Base-by-base conservation (phyloP, 2,888 invertebrate species). In the Sminthurinus aureus region DNA sequence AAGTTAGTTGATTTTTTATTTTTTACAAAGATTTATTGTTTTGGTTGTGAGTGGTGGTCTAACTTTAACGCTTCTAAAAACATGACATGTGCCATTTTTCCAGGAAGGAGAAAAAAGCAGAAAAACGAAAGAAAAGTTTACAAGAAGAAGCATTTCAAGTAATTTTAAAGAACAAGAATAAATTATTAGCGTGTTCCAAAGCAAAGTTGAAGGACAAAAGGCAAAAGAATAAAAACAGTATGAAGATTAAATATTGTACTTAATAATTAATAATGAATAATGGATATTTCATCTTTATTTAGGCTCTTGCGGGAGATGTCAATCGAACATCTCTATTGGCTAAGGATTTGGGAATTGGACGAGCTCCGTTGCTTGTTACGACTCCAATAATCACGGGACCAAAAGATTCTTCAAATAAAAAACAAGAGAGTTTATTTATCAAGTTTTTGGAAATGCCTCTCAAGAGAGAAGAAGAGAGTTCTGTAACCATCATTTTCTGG, bases 321-420 rank as follows among this genome's bases (percentile, higher is more conserved):
- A 84, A 83, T 0, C 82, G 88, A 12, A 86, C 88, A 1, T 78
- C 79, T 12, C 73, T 85, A 0, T 78, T 88, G 20, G 86, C 87
- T 11, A 86, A 83, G n/a, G 87, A 88, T 73, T 58, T 88, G 38
- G 87, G 87, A 1, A 87, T 88, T 24, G 83, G 85, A 0, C 79
- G 84, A 66, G 85, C 87, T 1, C 88, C 88, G 0, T 24, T 88
- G 0, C 78, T 82, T 22, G 84, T 88, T 11, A 51, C 84, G 0
- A 82, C 86, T 12, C 87, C 87, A 0, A 73, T 73, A 11, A 13
- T 50, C 0, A 82, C 69, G 18, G 82, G 26, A 3, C 38, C 74
- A 9, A 71, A 69, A 26, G 79, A 73, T 15, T 76, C 82, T 0
- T 51, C 67, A 69, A 24, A 71, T 18, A 78, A 78, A 15, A 26